Evolutionary conservation across 2,113 vertebrate species (phyloP).

Genomic region (Prietella phreatophila): DNA sequence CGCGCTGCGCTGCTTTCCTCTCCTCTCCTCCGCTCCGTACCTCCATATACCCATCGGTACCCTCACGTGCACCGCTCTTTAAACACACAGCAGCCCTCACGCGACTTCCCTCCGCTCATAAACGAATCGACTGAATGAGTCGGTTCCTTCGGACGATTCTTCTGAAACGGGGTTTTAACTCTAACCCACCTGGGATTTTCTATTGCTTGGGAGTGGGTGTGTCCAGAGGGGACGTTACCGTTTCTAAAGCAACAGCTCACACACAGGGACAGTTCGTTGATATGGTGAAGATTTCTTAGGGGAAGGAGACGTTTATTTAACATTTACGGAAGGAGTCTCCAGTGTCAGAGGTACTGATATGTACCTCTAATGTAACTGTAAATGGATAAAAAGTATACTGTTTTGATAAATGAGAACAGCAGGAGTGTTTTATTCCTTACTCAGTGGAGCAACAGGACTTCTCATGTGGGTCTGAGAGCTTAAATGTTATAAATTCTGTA

Average conservation of each 20-base stretch:
- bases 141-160: not conserved
- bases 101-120: not conserved
- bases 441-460: not conserved
- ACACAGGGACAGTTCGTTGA: not conserved
- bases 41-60: too few relatives aligned
- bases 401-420: not conserved
- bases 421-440: not conserved
- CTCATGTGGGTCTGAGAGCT: too few relatives aligned
- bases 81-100: not conserved
- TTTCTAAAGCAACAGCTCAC: not conserved
- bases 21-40: not conserved
- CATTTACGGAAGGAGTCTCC: not conserved
- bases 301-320: not conserved
- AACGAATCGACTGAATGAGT: not conserved
- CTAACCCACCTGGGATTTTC: not conserved
- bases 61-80: not conserved
- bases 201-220: too few relatives aligned
- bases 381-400: not conserved
- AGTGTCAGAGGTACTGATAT: too few relatives aligned
- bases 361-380: not conserved
- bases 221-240: too few relatives aligned
- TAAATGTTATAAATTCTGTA: too few relatives aligned
- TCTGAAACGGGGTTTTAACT: not conserved
- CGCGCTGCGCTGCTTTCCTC: slow-evolving; percentile 5
- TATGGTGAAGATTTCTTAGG: not conserved